Base-by-base conservation (phyloP, 1,140 invertebrate genomes). In the Zaprionus africanus region DNA sequence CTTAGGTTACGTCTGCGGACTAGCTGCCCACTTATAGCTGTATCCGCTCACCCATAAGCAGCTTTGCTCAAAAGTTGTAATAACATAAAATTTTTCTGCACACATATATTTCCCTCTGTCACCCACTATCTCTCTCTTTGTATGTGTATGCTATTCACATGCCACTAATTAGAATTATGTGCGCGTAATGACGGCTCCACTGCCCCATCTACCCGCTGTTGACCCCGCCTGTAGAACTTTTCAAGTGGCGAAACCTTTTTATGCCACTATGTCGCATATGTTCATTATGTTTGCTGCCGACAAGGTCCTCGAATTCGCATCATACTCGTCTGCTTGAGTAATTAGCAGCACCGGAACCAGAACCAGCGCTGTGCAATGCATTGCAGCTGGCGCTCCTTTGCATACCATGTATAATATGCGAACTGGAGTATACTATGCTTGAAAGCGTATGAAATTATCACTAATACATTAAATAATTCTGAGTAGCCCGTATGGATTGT, bases 91-190 rank as follows among this genome's bases (percentile, higher is more conserved):
- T 75, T 70, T 75, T 75, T 70, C 26, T 61, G 72, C 72, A 63
- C 58, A 56, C 41, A 51, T 56, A 82, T 86, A 79, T 79, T 82
- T 72, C 54, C 60, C 34, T 67, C 22, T 56, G 53, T 36, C 19
- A 53, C 5, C 19, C 2, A 41, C 58, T n/a, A n/a, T 54, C 15
- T 22, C 31, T 60, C 59, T 38, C 31, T 74, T 1, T 63, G 13
- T 38, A 38, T 38, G 36, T 38, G 13, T 53, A 2, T 63, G 41
- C 38, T 58, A 63, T 59, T 71, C 84, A 86, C 79, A 88, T 88
- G 84, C 76, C 82, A 87, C 82, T 86, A 86, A 86, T 86, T 86
- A 86, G 81, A 86, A 86, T 86, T 87, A 83, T 82, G 68, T 68
- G 62, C 67, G 61, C 81, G 65, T 82, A 79, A 82, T 83, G 61